Base-by-base conservation (phyloP, 2,888 invertebrate species). In the Scaptodrosophila latifasciaeformis region DNA sequence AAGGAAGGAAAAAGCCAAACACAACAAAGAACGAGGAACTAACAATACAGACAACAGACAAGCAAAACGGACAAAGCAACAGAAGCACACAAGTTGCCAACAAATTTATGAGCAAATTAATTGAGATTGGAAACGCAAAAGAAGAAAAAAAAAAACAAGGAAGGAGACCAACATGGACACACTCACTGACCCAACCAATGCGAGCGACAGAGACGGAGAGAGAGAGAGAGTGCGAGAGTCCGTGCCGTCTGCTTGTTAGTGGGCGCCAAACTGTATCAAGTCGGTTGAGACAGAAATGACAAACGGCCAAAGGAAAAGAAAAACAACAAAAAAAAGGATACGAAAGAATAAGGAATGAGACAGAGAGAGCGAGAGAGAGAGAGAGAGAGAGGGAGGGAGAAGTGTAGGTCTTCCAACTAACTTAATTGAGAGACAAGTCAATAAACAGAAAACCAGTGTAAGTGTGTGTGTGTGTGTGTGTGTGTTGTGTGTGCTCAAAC, bases 81-180 rank as follows among this genome's bases (percentile, higher is more conserved):
- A 55, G 60, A 53, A 49, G 34, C 34, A 34, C 12, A 60, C 50
- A 68, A 77, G 75, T 74, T 71, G 65, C 65, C 65, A 72, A 68
- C 76, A 80, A 80, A 77, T 77, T 79, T 80, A 81, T 80, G 82
- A 77, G 68, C 80, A 77, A 79, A 81, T 81, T 79, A 81, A 79
- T 79, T 79, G 82, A 79, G 82, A 81, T 81, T 80, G 81, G 71
- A 81, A 69, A 79, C 65, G 62, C 67, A 67, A 65, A 65, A 76
- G 42, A 46, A 55, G 40, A 44, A 54, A 13, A 30, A 39, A 37
- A 18, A 39, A 29, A 53, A 37, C 30, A 46, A 48, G n/a, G n/a
- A n/a, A 44, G 34, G 44, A 58, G 39, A 63, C 31, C 35, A 50
- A 54, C 37, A 39, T 21, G 13, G 13, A 53, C 39, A 34, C 19